Evolutionary conservation across 2,113 vertebrate genomes (phyloP).

Genomic region (Arizona elegans): DNA sequence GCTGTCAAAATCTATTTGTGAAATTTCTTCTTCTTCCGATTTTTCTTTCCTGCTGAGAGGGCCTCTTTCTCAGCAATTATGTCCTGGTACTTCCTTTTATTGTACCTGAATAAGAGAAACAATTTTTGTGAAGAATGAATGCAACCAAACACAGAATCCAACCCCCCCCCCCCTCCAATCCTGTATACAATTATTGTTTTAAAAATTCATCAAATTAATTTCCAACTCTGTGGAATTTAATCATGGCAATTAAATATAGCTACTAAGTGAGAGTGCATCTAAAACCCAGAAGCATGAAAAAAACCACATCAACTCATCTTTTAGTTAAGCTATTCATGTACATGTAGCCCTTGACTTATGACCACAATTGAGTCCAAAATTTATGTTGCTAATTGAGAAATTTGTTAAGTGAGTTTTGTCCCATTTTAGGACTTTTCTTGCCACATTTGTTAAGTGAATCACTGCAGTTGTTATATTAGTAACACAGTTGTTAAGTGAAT

Average conservation of each 20-base stretch:
- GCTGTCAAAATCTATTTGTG: slow-evolving; percentile 70
- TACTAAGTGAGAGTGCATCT: neutral
- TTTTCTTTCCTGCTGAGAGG: slow-evolving; percentile 82
- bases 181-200: neutral
- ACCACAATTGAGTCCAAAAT: neutral
- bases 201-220: neutral
- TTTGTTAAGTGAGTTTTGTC: neutral
- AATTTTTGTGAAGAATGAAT: slow-evolving; percentile 44
- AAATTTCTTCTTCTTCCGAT: slow-evolving; percentile 86
- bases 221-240: neutral
- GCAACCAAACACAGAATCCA: slow-evolving; percentile 23
- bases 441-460: neutral
- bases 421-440: neutral
- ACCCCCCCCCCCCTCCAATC: neutral
- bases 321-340: neutral
- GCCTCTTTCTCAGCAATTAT: slow-evolving; percentile 87
- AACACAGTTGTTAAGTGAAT: too few species aligned
- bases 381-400: neutral
- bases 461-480: neutral
- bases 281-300: neutral
- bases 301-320: neutral
- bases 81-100: slow-evolving; percentile 89
- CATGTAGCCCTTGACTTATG: neutral
- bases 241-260: neutral
- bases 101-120: slow-evolving; percentile 77